Evolutionary conservation across 2,113 vertebrate species (phyloP), one percentile per base, ranked within the genome.

Genomic region (Eulemur macaco): DNA sequence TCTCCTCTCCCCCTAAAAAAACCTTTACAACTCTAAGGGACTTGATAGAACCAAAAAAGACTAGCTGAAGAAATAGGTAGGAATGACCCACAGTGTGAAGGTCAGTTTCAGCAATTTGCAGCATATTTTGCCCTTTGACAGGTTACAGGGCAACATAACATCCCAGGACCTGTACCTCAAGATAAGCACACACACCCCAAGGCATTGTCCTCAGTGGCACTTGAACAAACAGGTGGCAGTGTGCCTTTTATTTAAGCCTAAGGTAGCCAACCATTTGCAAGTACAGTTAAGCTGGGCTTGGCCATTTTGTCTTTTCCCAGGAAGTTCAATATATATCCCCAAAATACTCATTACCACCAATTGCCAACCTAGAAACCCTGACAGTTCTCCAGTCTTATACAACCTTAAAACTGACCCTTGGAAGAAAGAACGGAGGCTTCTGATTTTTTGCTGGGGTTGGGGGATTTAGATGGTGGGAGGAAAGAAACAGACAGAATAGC

Each of bases 21-120:
- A 6, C 23, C 37, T 60, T 85, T 45, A 63, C 6, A 86, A 91
- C 8, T 45, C 78, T 54, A 88, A 78, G 74, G n/a, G 60, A 73
- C 58, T 74, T 83, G 14, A 88, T 20, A 86, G 54, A 96, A 71
- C 47, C 37, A 71, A 78, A 82, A 92, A 82, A 60, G 23, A 69
- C 42, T 63, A 89, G 68, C 80, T 84, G 17, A 96, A 85, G 14
- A 63, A 60, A 42, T 39, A n/a, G 12, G 34, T 23, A 74, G 77
- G 47, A 92, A 73, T n/a, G 58, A 31, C 39, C 25, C 71, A 21
- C 25, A 71, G 13, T 39, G 23, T 82, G 39, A 86, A 85, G 52
- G 96, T 58, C n/a, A 82, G 73, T 74, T 82, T 68, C n/a, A 96
- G 50, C 27, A 83, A 83, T 58, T 58, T 95, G 27, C 60, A 89